Conservation (phyloP, 2,888 invertebrate genomes). For the Melinaea menophilus region DNA sequence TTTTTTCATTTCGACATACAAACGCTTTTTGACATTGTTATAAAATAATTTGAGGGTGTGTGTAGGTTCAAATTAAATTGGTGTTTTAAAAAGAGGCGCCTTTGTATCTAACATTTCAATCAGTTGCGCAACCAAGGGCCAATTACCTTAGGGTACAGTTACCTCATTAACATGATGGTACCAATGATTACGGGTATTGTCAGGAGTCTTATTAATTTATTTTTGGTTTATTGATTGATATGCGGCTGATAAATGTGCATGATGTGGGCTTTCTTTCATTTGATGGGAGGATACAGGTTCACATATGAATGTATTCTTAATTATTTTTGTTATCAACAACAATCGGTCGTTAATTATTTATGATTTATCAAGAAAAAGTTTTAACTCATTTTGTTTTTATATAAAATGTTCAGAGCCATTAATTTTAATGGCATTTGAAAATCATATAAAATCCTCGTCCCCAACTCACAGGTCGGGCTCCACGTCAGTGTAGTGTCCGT, state of each 20-base stretch:
- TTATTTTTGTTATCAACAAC: too few species aligned
- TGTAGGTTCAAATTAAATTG: constrained; percentile 29
- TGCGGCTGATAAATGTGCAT: constrained; percentile 22
- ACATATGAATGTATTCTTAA: background rate
- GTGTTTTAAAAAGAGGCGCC: constrained; percentile 29
- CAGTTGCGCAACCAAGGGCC: constrained; percentile 45
- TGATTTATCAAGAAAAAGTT: background rate
- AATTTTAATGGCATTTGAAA: background rate
- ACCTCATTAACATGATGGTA: constrained; percentile 42
- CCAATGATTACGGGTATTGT: constrained; percentile 39
- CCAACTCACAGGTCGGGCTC: constrained; percentile 70
- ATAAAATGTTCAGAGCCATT: too few species aligned
- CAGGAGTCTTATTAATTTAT: constrained; percentile 40
- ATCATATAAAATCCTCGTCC: background rate
- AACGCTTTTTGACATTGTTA: background rate
- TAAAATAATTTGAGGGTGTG: constrained; percentile 9
- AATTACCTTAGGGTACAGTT: constrained; percentile 42
- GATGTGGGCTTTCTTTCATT: constrained; percentile 19
- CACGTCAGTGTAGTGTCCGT: constrained; percentile 70
- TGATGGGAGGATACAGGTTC: constrained; percentile 12
- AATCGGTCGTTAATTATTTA: background rate
- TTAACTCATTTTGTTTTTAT: background rate
- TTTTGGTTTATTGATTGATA: constrained; percentile 42
- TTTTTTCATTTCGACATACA: too few species aligned
- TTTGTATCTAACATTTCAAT: constrained; percentile 39